phyloP scores from a whole-genome alignment of 2,797 vertebrate species.

The Enteromius viviparus region DNA sequence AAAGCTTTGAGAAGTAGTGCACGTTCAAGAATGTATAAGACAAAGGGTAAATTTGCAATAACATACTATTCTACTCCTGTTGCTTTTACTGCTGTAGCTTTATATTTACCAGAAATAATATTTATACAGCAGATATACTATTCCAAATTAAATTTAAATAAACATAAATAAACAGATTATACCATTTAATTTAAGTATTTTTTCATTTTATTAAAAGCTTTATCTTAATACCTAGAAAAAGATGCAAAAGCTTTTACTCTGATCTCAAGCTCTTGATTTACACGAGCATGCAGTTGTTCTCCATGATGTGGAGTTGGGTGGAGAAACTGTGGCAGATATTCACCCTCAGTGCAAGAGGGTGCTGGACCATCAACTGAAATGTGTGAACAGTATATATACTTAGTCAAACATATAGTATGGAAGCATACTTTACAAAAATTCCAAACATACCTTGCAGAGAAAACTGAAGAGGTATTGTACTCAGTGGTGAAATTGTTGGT shows the following conservation, averaged over 20 bases:
- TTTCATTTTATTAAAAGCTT: not conserved
- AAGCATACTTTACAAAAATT: not conserved
- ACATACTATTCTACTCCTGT: not conserved
- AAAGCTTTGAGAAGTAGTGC: not conserved
- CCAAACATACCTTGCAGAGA: conserved; percentile 15
- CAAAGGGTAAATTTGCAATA: not conserved
- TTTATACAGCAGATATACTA: not conserved
- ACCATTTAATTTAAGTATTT: not conserved
- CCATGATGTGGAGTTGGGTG: conserved; percentile 35
- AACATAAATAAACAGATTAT: not conserved
- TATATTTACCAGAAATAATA: not conserved
- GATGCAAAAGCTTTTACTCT: conserved; percentile 5
- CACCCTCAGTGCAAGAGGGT: conserved; percentile 34
- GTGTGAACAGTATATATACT: not conserved
- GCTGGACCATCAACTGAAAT: conserved; percentile 28
- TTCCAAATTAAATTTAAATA: not conserved
- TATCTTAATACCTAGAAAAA: conserved; percentile 17
- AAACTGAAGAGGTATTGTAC: conserved; percentile 43
- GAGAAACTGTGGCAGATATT: conserved; percentile 30
- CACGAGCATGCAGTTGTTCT: conserved; percentile 11
- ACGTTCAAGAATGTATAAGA: not conserved
- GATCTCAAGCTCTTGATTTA: conserved; percentile 30
- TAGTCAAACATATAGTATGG: not conserved
- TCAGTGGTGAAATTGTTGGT: not conserved
- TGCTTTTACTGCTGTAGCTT: not conserved